Evolutionary conservation across 1,140 invertebrate species (phyloP).

Genomic region (Sinella curviseta): DNA sequence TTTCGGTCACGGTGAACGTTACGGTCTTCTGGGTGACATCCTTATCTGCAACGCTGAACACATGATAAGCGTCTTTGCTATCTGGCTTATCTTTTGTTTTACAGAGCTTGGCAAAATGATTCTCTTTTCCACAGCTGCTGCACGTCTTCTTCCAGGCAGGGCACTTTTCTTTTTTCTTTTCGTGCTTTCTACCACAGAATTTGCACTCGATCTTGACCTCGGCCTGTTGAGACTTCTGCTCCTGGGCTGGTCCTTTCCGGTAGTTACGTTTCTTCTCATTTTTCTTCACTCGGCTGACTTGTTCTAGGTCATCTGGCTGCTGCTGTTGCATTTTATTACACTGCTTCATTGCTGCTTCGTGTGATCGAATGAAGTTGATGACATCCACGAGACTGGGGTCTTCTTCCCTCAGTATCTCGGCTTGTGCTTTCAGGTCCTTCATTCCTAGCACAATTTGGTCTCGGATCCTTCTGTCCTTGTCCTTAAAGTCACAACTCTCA

Average conservation of each 20-base stretch:
- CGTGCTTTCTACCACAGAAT: not conserved
- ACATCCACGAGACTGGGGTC: constrained; percentile 11
- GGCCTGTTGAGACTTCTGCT: not conserved
- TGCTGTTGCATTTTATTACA: no score
- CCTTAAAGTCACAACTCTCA: not conserved
- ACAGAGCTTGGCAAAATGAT: not conserved
- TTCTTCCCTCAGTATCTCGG: constrained; percentile 18
- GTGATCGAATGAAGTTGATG: not conserved
- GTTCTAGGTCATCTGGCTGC: not conserved
- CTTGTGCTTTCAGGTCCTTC: not conserved
- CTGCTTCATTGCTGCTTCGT: not conserved
- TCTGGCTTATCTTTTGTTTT: not conserved
- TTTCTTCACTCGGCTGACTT: not conserved
- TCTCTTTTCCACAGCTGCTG: not conserved
- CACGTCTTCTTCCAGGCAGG: not conserved
- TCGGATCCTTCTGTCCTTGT: constrained; percentile 3
- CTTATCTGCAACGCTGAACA: not conserved
- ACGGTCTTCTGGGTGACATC: not conserved
- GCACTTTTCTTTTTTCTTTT: not conserved
- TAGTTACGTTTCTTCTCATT: no score
- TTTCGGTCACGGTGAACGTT: not conserved
- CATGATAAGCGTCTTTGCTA: not conserved
- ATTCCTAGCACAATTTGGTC: constrained; percentile 30
- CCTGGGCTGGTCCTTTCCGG: not conserved
- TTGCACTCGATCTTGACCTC: not conserved